Evolutionary conservation across 2,113 vertebrate genomes (phyloP).

Genomic region (Agelaius phoeniceus): DNA sequence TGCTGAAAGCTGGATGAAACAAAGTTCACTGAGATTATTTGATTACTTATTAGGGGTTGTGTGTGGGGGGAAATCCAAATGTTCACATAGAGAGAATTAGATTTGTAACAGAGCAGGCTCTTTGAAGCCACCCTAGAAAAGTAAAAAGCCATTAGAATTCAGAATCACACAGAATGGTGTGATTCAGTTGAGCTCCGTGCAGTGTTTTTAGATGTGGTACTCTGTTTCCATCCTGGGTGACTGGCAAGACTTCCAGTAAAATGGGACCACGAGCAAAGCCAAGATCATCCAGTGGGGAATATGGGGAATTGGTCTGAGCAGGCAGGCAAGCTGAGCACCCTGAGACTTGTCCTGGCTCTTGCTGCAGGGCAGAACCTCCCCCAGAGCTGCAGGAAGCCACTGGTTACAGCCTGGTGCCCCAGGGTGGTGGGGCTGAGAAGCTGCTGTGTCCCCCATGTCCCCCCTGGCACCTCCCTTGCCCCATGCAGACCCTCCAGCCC

Average conservation of each 20-base stretch:
- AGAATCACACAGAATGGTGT: background rate
- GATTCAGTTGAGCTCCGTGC: background rate
- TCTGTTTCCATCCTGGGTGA: background rate
- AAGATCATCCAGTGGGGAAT: background rate
- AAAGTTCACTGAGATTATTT: slow-evolving; percentile 55
- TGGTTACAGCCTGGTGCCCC: background rate
- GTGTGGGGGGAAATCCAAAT: background rate
- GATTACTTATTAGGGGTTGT: slow-evolving; percentile 62
- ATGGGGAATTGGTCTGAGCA: background rate
- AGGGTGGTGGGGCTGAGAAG: background rate
- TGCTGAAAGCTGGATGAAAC: slow-evolving; percentile 21
- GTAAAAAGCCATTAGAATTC: slow-evolving; percentile 30
- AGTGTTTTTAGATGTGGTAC: background rate
- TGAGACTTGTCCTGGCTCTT: background rate
- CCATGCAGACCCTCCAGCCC: background rate
- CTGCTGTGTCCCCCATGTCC: background rate
- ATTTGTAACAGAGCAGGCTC: background rate
- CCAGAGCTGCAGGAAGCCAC: background rate
- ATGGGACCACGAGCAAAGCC: background rate
- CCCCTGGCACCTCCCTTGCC: background rate
- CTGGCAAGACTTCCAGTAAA: background rate
- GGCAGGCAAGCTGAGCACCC: background rate
- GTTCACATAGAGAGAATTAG: slow-evolving; percentile 36
- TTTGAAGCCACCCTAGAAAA: background rate
- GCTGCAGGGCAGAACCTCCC: background rate